Evolutionary conservation across 2,797 vertebrate species (phyloP), one percentile per base, ranked within the genome.

Genomic region (Poecilia velifera): DNA sequence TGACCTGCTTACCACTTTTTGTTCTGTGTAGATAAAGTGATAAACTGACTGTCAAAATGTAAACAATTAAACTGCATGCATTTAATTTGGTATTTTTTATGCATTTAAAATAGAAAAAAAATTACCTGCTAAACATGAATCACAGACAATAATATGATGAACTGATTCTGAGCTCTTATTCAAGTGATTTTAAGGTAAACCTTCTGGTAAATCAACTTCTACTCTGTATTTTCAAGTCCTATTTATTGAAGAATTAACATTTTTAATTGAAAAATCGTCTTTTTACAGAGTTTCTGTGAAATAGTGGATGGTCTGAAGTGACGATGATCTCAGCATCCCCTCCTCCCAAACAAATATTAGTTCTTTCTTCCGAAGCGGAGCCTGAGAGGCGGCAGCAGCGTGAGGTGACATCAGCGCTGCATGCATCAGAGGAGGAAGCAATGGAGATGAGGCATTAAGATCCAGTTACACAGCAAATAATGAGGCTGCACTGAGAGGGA

Each of bases 321-420:
- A 80, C 79, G 75, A 77, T 90, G 89, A 92, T 82, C 83, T 90
- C 90, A 90, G 57, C 90, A 6, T 31, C 74, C 76, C 76, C 77
- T 74, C 71, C 79, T n/a, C 73, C 76, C 83, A 14, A 59, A 34
- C 76, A 57, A 73, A 72, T 43, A 71, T 82, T 77, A 84, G 25
- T 77, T 82, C 87, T 77, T 84, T 81, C 88, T 71, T 79, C 76
- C 12, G 3, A 86, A 84, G 87, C 81, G 79, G 82, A 92, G 91
- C 79, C 89, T 74, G 83, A 59, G 86, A 88, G 89, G 89, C 88
- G 78, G 85, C 83, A 34, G 89, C 16, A 76, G 83, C 59, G 81
- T 74, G 90, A 89, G 87, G 91, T 94, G 93, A 94, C 93, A 94
- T 94, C 93, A 93, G 92, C 81, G 55, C 85, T 91, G 68, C 86